Conservation (phyloP, 2,888 invertebrate genomes). For the Pemphredon lugubris region DNA sequence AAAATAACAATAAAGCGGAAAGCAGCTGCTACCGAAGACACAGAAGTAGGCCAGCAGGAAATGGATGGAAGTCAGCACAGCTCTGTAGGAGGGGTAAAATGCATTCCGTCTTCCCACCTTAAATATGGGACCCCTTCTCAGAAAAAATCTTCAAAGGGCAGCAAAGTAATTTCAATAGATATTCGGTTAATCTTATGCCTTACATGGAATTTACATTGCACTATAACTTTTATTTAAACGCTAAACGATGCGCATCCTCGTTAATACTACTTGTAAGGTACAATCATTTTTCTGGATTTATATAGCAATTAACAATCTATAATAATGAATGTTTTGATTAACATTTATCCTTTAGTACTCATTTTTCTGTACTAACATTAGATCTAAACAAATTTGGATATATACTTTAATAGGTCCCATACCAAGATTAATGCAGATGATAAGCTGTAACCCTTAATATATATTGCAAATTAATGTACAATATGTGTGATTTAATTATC, state of each 20-base stretch:
- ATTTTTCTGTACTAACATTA: constrained; percentile 57
- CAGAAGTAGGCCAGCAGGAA: constrained; percentile 80
- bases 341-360: constrained; percentile 37
- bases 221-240: constrained; percentile 54
- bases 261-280: constrained; percentile 59
- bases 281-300: constrained; percentile 45
- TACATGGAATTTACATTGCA: constrained; percentile 49
- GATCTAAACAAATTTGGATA: constrained; percentile 38
- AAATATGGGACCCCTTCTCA: constrained; percentile 75
- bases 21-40: constrained; percentile 83
- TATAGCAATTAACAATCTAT: constrained; percentile 49
- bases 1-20: constrained; percentile 92
- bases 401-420: constrained; percentile 56
- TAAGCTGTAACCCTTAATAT: constrained; percentile 2
- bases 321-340: constrained; percentile 43
- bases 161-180: constrained; percentile 76
- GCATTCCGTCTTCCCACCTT: constrained; percentile 77
- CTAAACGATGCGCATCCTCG: constrained; percentile 45
- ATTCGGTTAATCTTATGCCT: constrained; percentile 62
- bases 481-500: constrained; percentile 12
- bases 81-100: constrained; percentile 75
- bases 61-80: constrained; percentile 79
- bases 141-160: constrained; percentile 78
- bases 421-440: constrained; percentile 61
- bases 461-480: background rate